A percentile compares a stretch with the other conserved stretches of the same genome.
phyloP scores from a whole-genome alignment of 2,888 invertebrate genomes.

The Crematogaster levior region DNA sequence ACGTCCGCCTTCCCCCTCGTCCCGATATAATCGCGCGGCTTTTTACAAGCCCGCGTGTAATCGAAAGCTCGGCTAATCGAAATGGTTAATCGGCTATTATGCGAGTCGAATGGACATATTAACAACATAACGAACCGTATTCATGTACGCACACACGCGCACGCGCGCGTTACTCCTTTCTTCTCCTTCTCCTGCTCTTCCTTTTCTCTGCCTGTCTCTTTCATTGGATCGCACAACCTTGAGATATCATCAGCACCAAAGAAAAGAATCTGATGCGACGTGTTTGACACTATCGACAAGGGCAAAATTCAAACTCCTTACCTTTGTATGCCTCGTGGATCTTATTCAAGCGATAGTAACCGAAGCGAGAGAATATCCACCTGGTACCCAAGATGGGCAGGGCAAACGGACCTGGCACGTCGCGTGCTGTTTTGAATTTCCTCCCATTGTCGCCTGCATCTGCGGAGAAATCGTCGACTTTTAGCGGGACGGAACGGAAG shows the following conservation, averaged over 20 bases:
- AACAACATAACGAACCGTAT: conserved; percentile 24
- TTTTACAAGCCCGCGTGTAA: not conserved
- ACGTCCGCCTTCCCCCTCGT: not conserved
- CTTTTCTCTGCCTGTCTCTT: no score
- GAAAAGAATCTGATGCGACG: not conserved
- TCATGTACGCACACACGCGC: no score
- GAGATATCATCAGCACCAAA: conserved; percentile 6
- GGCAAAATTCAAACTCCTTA: conserved; percentile 81
- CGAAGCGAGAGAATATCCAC: conserved; percentile 91
- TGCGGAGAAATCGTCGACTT: not conserved
- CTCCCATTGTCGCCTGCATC: conserved; percentile 57
- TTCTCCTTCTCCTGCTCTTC: not conserved
- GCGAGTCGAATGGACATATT: not conserved
- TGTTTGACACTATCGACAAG: conserved; percentile 10
- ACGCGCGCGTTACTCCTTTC: not conserved
- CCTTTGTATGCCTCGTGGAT: conserved; percentile 93
- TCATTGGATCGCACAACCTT: conserved; percentile 9
- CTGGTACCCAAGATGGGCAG: conserved; percentile 92
- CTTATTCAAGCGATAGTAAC: conserved; percentile 90
- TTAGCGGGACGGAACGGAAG: not conserved
- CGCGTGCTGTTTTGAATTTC: conserved; percentile 75
- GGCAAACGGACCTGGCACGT: conserved; percentile 91
- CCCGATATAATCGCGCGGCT: not conserved
- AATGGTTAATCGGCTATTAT: conserved; percentile 28
- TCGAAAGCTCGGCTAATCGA: not conserved